Evolutionary conservation across 1,140 invertebrate genomes (phyloP), one percentile per base, ranked within the genome.

Genomic region (Drosophila baimaii): DNA sequence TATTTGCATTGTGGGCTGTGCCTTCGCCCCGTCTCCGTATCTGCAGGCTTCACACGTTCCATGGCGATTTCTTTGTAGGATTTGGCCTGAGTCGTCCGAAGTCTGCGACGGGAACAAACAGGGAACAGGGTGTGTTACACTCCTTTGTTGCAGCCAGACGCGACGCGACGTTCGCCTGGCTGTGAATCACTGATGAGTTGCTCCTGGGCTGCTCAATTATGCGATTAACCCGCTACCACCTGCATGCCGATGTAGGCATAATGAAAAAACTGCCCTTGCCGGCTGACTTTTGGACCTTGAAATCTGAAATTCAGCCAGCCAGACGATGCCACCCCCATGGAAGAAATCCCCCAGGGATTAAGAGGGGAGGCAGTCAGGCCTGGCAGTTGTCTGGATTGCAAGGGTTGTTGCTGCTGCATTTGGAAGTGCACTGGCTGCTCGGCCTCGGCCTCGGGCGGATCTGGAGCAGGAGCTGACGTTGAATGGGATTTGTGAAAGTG

Each of bases 201-300:
- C 33, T 71, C 69, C 66, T 71, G 69, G 62, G 46, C 65, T 72
- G 54, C 66, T 72, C 68, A 72, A 58, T 71, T 58, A 47, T 72
- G 54, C 66, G 66, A 72, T 72, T 72, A 72, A 71, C 69, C 66
- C 69, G 69, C 69, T 71, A 71, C 69, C 66, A 72, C 69, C 69
- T 72, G 69, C 66, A 72, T 71, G 66, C 66, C 66, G 65, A 70
- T 71, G 65, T 29, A 44, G 46, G 13, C 17, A 31, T 12, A 43
- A 7, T 29, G 19, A 41, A 13, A 44, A 64, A 65, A 68, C 65
- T 69, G 61, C 65, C 43, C 49, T 63, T 35, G 72, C 39, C 58
- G 63, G n/a, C 63, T 77, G 73, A 77, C 73, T 77, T 77, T 77
- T 68, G 62, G 73, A 77, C 73, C 73, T 77, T 77, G 73, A 77